Evolutionary conservation across 2,113 vertebrate species (phyloP).

Genomic region (Rhabdomys dilectus): DNA sequence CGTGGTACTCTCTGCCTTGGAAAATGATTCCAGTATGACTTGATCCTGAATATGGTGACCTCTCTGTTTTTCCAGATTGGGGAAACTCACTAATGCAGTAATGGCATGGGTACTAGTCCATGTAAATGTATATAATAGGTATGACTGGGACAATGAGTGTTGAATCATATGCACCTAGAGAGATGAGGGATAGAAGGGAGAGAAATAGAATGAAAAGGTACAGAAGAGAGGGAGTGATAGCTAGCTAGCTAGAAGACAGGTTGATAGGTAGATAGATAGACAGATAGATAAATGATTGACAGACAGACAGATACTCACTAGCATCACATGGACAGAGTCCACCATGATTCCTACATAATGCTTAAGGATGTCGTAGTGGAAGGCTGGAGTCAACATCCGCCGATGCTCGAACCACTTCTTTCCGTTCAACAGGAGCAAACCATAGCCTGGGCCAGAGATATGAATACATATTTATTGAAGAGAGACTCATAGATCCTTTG

Average conservation of each 20-base stretch:
- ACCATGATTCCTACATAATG: constrained; percentile 89
- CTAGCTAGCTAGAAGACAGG: not conserved
- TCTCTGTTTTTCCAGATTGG: not conserved
- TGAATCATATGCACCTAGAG: not conserved
- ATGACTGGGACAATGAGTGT: not conserved
- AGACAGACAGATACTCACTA: constrained; percentile 84
- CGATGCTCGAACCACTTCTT: constrained; percentile 91
- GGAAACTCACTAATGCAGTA: not conserved
- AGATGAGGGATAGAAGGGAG: not conserved
- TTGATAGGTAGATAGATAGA: not conserved
- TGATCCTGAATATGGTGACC: rapidly evolving
- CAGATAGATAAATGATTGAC: too few relatives aligned
- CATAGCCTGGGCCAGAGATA: constrained; percentile 84
- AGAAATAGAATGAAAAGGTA: not conserved
- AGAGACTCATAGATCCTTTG: not conserved
- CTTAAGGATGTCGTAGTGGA: constrained; percentile 93
- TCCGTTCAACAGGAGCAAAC: constrained; percentile 89
- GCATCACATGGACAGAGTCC: constrained; percentile 89
- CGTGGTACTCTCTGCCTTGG: not conserved
- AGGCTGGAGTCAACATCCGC: constrained; percentile 92
- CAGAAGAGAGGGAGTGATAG: not conserved
- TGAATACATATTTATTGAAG: rapidly evolving
- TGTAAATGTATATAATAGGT: not conserved
- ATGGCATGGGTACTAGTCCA: not conserved
- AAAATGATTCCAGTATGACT: not conserved